Conservation (phyloP, 2,888 invertebrate species). For the Rapana venosa region DNA sequence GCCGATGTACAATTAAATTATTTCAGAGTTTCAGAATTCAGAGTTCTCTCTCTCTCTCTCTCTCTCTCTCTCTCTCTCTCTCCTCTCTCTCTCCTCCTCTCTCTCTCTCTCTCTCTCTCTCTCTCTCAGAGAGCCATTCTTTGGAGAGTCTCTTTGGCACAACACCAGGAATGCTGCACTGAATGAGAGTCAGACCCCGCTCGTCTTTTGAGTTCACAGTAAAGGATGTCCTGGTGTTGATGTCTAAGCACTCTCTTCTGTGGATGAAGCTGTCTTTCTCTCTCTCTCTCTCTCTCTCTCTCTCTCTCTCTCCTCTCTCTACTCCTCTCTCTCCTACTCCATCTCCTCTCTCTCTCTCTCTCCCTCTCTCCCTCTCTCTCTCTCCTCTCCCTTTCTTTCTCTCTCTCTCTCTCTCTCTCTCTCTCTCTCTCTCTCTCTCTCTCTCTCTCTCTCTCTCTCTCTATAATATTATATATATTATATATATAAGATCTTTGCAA, state of each 20-base stretch:
- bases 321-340: background rate
- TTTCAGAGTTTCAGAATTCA: background rate
- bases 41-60: background rate
- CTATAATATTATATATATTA: no score
- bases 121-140: no score
- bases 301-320: background rate
- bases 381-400: fast-evolving
- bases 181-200: no score
- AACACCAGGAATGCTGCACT: no score
- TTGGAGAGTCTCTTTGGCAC: no score
- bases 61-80: background rate
- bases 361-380: fast-evolving
- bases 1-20: no score
- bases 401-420: no score
- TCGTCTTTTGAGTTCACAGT: no score
- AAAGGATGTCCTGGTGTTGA: no score
- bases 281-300: background rate
- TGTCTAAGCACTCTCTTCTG: no score
- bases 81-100: background rate
- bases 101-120: background rate
- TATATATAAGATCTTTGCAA: no score
- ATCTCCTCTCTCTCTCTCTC: background rate
- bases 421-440: background rate
- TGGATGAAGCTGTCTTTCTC: background rate
- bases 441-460: background rate